phyloP scores from a whole-genome alignment of 2,888 invertebrate genomes.

The Dryococelus australis region DNA sequence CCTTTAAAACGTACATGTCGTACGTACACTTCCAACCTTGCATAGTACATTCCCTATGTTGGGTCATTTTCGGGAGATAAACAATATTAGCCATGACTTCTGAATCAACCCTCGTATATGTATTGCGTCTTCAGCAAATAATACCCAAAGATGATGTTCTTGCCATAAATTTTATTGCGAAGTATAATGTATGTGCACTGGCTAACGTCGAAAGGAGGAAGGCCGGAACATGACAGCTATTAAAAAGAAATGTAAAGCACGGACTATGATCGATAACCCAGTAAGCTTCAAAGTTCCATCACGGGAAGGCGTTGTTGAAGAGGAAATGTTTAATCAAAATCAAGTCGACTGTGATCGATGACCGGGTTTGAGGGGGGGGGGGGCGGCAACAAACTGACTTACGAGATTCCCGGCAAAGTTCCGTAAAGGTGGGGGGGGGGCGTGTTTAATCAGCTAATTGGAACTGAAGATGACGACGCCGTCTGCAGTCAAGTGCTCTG shows the following conservation, averaged over 20 bases:
- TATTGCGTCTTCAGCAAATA: no score
- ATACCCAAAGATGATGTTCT: no score
- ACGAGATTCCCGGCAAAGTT: neutral
- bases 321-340: conserved; percentile 16
- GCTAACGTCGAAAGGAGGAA: no score
- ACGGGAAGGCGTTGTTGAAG: neutral
- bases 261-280: neutral
- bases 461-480: neutral
- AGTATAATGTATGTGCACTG: no score
- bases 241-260: neutral
- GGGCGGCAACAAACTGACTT: neutral
- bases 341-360: neutral
- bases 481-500: neutral
- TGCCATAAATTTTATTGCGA: no score
- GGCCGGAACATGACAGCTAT: neutral
- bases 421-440: neutral
- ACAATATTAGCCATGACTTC: no score
- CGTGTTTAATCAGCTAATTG: conserved; percentile 16
- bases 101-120: no score
- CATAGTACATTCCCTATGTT: no score
- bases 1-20: no score
- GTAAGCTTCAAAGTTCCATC: neutral
- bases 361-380: neutral
- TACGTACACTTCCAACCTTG: no score
- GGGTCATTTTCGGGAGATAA: no score